These are phyloP conservation scores for Homarus americanus DNA, from an alignment of 1,140 invertebrate species.

Conservation along the genomic window DNA sequence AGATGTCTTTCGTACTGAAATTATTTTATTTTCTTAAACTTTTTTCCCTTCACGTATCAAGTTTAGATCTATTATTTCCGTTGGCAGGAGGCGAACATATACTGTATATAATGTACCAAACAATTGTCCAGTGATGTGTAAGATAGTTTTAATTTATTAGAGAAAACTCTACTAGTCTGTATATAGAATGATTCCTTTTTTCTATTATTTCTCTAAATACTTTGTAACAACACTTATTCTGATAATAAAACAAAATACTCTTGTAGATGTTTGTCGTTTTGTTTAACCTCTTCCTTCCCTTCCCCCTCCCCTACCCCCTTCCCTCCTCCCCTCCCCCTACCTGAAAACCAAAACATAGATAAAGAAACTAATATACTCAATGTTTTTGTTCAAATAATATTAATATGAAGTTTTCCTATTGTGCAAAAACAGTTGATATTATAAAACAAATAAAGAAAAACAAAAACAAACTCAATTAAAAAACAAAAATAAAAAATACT, in stretches of 20 bases:
- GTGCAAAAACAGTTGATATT: too few relatives aligned
- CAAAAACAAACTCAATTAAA: too few relatives aligned
- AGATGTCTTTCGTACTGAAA: background rate
- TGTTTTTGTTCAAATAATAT: background rate
- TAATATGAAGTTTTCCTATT: background rate
- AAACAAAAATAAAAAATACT: too few relatives aligned
- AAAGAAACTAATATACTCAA: background rate
- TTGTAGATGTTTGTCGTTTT: background rate
- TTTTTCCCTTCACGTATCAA: background rate
- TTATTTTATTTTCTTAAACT: background rate
- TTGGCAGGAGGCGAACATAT: background rate
- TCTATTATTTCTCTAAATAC: constrained; percentile 39
- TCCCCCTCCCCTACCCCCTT: too few relatives aligned
- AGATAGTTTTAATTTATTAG: constrained; percentile 60
- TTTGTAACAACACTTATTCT: constrained; percentile 52
- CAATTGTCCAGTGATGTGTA: constrained; percentile 10
- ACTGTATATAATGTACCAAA: constrained; percentile 56
- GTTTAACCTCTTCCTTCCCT: background rate
- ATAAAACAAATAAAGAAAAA: too few relatives aligned
- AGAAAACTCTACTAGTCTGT: constrained; percentile 49
- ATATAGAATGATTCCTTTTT: constrained; percentile 45
- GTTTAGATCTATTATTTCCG: background rate
- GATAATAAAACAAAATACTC: constrained; percentile 43
- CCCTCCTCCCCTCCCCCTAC: too few relatives aligned
- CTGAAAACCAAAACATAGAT: background rate